These are phyloP conservation scores for Parochlus steinenii DNA, from an alignment of 2,888 invertebrate genomes.

Conservation along the genomic window DNA sequence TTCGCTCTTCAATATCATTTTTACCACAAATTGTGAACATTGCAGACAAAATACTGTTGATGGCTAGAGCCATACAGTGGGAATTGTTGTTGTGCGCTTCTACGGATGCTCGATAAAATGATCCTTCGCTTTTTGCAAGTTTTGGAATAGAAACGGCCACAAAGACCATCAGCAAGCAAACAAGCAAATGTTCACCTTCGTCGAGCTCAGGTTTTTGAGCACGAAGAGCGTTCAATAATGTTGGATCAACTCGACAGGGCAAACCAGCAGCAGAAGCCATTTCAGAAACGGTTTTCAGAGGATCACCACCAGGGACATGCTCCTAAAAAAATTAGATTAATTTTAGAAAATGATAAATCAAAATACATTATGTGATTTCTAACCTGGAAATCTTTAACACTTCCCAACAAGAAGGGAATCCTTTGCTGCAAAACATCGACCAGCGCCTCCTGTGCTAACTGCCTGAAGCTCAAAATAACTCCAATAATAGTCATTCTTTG, in stretches of 20 bases:
- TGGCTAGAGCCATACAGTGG: conserved; percentile 93
- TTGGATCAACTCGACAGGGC: conserved; percentile 87
- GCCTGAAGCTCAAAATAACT: conserved; percentile 89
- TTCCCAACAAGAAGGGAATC: conserved; percentile 90
- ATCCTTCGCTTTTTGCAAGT: conserved; percentile 76
- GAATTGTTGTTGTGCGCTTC: conserved; percentile 97
- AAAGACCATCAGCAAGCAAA: conserved; percentile 95
- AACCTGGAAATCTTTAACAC: conserved; percentile 85
- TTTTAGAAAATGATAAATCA: no score
- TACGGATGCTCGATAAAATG: conserved; percentile 71
- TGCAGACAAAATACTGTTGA: conserved; percentile 91
- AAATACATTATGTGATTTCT: no score
- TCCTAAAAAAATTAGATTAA: no score
- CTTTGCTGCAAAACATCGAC: conserved; percentile 85
- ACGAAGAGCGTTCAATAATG: conserved; percentile 75
- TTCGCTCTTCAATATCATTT: conserved; percentile 90
- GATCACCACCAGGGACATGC: conserved; percentile 78
- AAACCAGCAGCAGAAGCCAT: conserved; percentile 96
- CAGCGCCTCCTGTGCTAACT: conserved; percentile 84
- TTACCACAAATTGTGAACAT: conserved; percentile 91
- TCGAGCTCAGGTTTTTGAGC: conserved; percentile 76
- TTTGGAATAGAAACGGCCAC: conserved; percentile 95
- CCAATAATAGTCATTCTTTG: conserved; percentile 97
- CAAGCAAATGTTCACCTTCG: conserved; percentile 83
- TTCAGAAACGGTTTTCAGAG: conserved; percentile 82